Conservation (phyloP, 2,113 vertebrate genomes). For the Dasyurus viverrinus region DNA sequence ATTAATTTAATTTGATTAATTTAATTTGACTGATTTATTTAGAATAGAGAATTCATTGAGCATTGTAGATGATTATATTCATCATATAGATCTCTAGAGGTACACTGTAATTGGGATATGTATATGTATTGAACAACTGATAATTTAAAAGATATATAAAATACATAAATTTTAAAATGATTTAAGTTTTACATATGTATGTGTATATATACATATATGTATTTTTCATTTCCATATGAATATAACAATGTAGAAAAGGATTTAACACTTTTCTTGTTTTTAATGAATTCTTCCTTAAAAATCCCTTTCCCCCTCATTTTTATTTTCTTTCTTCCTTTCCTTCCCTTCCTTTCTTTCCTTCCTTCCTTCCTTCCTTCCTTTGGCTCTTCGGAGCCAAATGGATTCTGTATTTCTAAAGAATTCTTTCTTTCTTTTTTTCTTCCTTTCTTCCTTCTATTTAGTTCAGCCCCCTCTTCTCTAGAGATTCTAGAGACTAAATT, state of each 20-base stretch:
- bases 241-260: slow-evolving; percentile 37
- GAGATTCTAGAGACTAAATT: slow-evolving; percentile 74
- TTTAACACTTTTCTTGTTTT: slow-evolving; percentile 51
- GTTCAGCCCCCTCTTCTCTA: slow-evolving; percentile 66
- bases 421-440: neutral
- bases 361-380: too few relatives aligned
- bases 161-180: neutral
- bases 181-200: neutral
- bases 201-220: too few relatives aligned
- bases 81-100: neutral
- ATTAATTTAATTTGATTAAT: too few relatives aligned
- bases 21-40: too few relatives aligned
- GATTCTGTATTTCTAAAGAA: too few relatives aligned
- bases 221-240: slow-evolving; percentile 45
- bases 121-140: slow-evolving; percentile 3
- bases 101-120: neutral
- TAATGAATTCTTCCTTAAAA: slow-evolving; percentile 53
- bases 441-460: slow-evolving; percentile 52
- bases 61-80: neutral
- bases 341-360: too few relatives aligned
- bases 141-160: slow-evolving; percentile 43
- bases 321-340: neutral
- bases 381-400: too few relatives aligned
- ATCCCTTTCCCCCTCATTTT: neutral
- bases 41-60: slow-evolving; percentile 6